Evolutionary conservation across 2,888 invertebrate genomes (phyloP).

Genomic region (Acanthopleura granulata): DNA sequence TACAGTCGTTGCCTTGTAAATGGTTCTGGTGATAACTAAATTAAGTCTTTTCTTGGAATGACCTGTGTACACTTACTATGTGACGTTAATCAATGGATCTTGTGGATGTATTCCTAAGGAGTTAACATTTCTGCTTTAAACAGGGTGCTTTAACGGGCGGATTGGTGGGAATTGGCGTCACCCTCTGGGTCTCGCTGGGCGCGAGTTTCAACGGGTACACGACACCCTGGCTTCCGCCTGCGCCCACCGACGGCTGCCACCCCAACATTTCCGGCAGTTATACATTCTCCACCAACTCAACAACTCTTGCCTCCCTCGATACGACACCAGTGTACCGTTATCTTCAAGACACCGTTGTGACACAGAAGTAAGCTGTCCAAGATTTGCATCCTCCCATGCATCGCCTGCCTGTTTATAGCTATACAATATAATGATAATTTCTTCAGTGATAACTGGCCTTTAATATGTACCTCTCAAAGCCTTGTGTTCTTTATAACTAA

Average conservation of each 20-base stretch:
- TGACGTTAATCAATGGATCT: too few relatives aligned
- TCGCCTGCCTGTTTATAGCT: not conserved
- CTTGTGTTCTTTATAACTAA: too few relatives aligned
- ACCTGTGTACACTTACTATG: too few relatives aligned
- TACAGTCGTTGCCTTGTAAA: too few relatives aligned
- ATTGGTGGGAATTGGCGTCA: not conserved
- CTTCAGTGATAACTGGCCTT: too few relatives aligned
- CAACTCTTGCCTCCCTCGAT: too few relatives aligned
- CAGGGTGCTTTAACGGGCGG: conserved; percentile 4
- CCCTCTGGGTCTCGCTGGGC: conserved; percentile 5
- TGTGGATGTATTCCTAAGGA: too few relatives aligned
- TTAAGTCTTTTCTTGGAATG: too few relatives aligned
- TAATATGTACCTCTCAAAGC: too few relatives aligned
- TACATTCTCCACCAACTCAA: not conserved
- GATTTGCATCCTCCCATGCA: not conserved
- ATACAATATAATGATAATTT: not conserved
- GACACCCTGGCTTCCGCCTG: not conserved
- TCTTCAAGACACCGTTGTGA: too few relatives aligned
- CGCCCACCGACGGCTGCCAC: conserved; percentile 5
- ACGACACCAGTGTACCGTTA: too few relatives aligned
- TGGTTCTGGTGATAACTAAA: too few relatives aligned
- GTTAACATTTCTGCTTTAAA: not conserved
- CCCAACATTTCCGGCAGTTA: not conserved
- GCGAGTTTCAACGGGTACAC: conserved; percentile 4
- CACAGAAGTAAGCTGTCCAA: not conserved